Evolutionary conservation across 2,888 invertebrate genomes (phyloP), one percentile per base, ranked within the genome.

Genomic region (Phania funesta): DNA sequence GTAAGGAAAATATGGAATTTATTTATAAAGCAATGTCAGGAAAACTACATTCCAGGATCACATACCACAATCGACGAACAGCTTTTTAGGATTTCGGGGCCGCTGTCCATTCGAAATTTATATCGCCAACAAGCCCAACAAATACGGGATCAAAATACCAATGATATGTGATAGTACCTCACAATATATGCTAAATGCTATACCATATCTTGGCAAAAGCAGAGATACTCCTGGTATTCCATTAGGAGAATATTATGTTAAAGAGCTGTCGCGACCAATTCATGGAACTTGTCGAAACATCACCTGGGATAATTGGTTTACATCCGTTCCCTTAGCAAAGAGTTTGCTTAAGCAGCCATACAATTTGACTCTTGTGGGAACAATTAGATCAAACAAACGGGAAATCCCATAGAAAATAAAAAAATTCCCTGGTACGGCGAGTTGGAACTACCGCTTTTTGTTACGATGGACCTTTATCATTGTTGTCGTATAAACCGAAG

Each of bases 101-200:
- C 48, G 78, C n/a, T 84, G 80, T 26, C 76, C 80, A 29, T 80
- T 82, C 35, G 48, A 48, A 22, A 79, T 82, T 22, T 82, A 73
- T 22, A 84, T 84, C n/a, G 83, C 80, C 2, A 83, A 76, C 7
- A 84, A 84, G 44, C 84, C 80, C 22, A 75, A 74, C n/a, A 84
- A 80, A 60, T 71, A 71, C 22, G 71, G 71, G 18, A 62, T 73
- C 7, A 73, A 62, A 73, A 52, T 73, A 13, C 2, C 20, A 52
- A 67, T 52, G 80, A 76, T 83, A 38, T 79, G 82, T 35, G 67
- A 79, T 44, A 82, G 79, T 62, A 13, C 52, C n/a, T 79, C 67
- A 9, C 68, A 76, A 41, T 79, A 68, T 56, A 76, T 68, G 60
- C 41, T 68, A n/a, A 76, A 76, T 50, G 67, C 60, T 2, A 75